A percentile compares a stretch with the other conserved stretches of the same genome.
Evolutionary conservation across 2,797 vertebrate genomes (phyloP).

Genomic region (Tapera naevia): DNA sequence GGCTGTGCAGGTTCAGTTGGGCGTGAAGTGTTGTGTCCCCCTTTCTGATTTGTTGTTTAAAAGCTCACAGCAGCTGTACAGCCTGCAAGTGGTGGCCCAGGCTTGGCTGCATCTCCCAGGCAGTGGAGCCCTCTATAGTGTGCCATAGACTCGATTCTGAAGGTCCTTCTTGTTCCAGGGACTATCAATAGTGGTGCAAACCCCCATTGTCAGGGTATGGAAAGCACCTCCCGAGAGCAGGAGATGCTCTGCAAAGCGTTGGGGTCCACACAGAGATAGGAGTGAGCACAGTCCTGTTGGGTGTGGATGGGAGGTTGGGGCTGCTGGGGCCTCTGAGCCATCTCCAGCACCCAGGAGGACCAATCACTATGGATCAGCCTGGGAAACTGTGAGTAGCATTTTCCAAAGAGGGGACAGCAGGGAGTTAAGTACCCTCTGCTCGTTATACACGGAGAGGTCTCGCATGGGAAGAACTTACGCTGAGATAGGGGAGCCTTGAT

Average conservation of each 20-base stretch:
- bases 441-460: rapidly evolving
- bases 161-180: neutral
- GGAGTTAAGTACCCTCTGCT: neutral
- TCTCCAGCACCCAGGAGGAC: neutral
- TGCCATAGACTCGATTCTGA: neutral
- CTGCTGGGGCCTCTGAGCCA: neutral
- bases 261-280: rapidly evolving
- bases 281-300: rapidly evolving
- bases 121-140: neutral
- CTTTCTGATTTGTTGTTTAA: rapidly evolving
- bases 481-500: neutral
- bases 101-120: neutral
- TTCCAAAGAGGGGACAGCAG: neutral
- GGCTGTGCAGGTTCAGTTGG: neutral
- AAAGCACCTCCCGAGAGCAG: neutral
- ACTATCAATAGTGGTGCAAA: rapidly evolving
- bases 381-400: neutral
- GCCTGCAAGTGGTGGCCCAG: neutral
- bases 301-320: neutral
- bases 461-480: neutral
- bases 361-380: neutral
- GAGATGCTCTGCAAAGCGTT: neutral
- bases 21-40: neutral
- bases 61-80: neutral
- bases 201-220: neutral